phyloP scores from a whole-genome alignment of 1,140 invertebrate species.

The Eumeta japonica region DNA sequence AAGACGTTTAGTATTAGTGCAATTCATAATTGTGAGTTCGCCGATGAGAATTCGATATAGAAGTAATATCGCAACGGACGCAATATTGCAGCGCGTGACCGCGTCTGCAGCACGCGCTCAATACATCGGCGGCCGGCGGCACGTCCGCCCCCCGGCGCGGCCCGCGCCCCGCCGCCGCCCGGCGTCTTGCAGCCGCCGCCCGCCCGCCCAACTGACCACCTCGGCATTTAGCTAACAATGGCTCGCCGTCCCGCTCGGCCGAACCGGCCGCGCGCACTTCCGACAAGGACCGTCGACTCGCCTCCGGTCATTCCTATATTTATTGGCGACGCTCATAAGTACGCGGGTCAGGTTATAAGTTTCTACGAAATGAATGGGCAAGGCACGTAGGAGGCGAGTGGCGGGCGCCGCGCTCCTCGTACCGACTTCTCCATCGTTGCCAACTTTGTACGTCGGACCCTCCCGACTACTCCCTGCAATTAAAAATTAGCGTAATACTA shows the following conservation, averaged over 20 bases:
- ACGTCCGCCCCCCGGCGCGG: conserved; percentile 39
- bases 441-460: no score
- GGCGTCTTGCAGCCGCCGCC: conserved; percentile 24
- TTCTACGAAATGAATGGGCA: conserved; percentile 53
- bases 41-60: conserved; percentile 46
- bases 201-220: conserved; percentile 49
- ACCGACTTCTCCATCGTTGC: no score
- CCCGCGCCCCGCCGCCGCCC: conserved; percentile 17
- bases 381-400: conserved; percentile 47
- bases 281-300: conserved; percentile 31
- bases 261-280: conserved; percentile 10
- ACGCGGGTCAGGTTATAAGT: conserved; percentile 58
- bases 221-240: conserved; percentile 56
- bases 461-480: no score
- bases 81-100: conserved; percentile 57
- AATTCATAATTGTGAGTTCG: not conserved
- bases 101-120: conserved; percentile 56
- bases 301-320: conserved; percentile 58
- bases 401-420: no score
- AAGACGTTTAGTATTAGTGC: no score
- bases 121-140: conserved; percentile 57
- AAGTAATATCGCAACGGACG: conserved; percentile 55
- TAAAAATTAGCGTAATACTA: no score
- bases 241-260: conserved; percentile 40
- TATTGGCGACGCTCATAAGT: conserved; percentile 59